Evolutionary conservation across 2,797 vertebrate genomes (phyloP).

Genomic region (Vireo griseus): DNA sequence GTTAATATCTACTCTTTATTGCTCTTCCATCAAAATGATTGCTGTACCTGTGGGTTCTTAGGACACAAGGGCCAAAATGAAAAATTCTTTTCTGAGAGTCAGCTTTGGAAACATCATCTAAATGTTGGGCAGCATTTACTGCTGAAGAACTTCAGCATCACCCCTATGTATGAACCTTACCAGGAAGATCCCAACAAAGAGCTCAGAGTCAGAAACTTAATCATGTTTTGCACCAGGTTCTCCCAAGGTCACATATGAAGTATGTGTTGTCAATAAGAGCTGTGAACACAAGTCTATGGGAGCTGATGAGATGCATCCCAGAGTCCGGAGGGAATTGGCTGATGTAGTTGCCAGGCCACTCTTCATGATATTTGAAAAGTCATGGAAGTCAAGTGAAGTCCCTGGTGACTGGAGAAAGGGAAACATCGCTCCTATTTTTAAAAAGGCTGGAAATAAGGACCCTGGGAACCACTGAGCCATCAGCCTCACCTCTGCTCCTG

Average conservation of each 20-base stretch:
- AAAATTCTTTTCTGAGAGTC: neutral
- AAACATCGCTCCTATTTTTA: neutral
- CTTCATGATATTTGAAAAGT: neutral
- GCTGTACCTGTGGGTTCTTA: neutral
- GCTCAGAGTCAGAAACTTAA: neutral
- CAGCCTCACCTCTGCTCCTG: neutral
- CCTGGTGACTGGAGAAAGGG: neutral
- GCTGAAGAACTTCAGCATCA: neutral
- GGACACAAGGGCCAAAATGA: neutral
- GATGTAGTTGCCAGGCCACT: neutral
- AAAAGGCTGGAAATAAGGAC: neutral
- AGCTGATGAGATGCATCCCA: neutral
- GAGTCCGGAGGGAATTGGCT: neutral
- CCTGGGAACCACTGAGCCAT: neutral
- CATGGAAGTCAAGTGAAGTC: neutral
- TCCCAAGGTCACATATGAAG: neutral
- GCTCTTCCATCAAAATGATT: neutral
- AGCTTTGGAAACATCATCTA: neutral
- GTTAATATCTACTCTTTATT: neutral
- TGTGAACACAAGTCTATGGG: neutral
- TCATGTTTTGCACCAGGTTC: neutral
- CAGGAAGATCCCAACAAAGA: neutral
- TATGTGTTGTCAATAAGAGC: neutral
- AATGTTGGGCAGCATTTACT: neutral
- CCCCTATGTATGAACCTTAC: neutral